These are phyloP conservation scores for Acleris literana DNA, from an alignment of 2,888 invertebrate species.

Conservation along the genomic window DNA sequence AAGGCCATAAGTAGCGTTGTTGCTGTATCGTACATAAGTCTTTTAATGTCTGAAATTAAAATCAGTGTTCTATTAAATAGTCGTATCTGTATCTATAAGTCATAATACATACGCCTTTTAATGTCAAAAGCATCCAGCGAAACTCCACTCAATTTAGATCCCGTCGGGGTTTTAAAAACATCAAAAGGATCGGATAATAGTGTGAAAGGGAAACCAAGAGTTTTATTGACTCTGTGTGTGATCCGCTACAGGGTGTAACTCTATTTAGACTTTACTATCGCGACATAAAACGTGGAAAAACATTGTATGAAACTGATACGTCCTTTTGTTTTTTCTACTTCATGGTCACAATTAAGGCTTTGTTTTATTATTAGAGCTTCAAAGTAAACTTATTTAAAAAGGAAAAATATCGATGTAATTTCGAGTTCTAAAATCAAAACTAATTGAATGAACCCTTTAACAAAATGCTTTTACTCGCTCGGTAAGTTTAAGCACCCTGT, in stretches of 20 bases:
- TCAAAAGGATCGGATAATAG: constrained; percentile 64
- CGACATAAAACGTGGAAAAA: constrained; percentile 24
- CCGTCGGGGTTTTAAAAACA: constrained; percentile 64
- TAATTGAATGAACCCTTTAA: constrained; percentile 35
- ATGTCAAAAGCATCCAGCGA: constrained; percentile 35
- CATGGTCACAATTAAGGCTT: not conserved
- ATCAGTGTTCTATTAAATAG: no score
- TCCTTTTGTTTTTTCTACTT: constrained; percentile 17
- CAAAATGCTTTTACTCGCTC: constrained; percentile 34
- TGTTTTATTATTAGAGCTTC: no score
- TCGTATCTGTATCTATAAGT: no score
- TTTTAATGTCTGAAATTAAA: no score
- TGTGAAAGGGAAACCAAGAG: constrained; percentile 59
- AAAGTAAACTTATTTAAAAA: not conserved
- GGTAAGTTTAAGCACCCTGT: constrained; percentile 38
- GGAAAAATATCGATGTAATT: not conserved
- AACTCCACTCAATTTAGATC: constrained; percentile 50
- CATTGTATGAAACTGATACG: constrained; percentile 24
- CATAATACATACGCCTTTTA: constrained; percentile 11
- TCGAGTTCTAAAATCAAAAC: constrained; percentile 20
- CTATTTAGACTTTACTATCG: constrained; percentile 36
- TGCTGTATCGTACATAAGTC: no score
- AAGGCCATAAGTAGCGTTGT: not conserved
- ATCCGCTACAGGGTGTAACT: constrained; percentile 51
- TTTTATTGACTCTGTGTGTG: constrained; percentile 66